These are phyloP conservation scores for Hestina assimilis DNA, from an alignment of 1,140 invertebrate species.

Conservation along the genomic window DNA sequence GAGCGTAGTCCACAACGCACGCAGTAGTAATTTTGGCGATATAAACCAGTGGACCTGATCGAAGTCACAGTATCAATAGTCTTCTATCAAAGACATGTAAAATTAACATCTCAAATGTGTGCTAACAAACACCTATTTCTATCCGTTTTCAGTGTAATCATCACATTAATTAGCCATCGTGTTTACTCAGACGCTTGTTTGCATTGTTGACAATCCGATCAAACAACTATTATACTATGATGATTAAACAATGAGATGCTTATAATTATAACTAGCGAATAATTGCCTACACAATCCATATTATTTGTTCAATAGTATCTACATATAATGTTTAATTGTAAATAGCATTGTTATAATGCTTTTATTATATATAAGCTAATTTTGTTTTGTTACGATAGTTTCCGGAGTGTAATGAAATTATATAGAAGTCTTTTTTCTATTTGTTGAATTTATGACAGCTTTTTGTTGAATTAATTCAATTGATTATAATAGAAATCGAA, in stretches of 20 bases:
- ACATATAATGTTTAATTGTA: neutral
- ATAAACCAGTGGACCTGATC: too few species aligned
- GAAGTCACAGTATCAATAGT: too few species aligned
- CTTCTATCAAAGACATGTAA: too few species aligned
- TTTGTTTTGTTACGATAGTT: too few species aligned
- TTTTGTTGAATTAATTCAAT: too few species aligned
- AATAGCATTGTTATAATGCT: neutral
- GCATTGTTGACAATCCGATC: conserved; percentile 64
- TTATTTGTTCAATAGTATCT: conserved; percentile 21
- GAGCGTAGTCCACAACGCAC: too few species aligned
- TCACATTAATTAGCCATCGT: conserved; percentile 71
- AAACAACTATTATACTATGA: conserved; percentile 64
- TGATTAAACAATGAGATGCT: conserved; percentile 46
- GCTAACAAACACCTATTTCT: conserved; percentile 60
- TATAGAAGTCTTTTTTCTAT: too few species aligned
- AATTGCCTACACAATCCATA: conserved; percentile 27
- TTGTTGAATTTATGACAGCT: too few species aligned
- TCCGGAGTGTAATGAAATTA: too few species aligned
- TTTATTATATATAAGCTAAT: too few species aligned
- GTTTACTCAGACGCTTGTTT: conserved; percentile 65
- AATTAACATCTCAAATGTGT: conserved; percentile 2
- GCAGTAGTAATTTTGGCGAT: too few species aligned
- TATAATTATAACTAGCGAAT: conserved; percentile 33
- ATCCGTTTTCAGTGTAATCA: conserved; percentile 67
- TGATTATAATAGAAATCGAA: too few species aligned